A percentile compares a stretch with the other conserved stretches of the same genome.
These are phyloP conservation scores for Sylvilagus bachmani DNA, from an alignment of 2,113 vertebrate species.

Conservation along the genomic window DNA sequence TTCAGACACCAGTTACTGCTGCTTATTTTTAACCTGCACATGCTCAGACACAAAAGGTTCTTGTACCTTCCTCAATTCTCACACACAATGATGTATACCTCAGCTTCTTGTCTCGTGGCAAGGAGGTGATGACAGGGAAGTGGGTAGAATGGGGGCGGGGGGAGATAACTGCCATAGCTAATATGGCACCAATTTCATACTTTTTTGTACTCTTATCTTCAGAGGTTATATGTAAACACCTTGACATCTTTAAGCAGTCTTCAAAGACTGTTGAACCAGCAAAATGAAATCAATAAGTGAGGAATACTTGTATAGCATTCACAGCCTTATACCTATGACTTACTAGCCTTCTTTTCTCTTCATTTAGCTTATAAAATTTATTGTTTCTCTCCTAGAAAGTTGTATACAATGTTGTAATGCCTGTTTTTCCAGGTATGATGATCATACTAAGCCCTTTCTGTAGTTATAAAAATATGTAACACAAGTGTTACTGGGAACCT, in stretches of 20 bases:
- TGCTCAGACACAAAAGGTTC: neutral
- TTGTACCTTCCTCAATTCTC: slow-evolving; percentile 1
- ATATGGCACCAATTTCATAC: neutral
- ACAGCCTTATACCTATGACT: neutral
- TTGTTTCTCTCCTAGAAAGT: neutral
- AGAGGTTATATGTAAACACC: neutral
- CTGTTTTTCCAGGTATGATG: slow-evolving; percentile 28
- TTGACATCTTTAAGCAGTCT: neutral
- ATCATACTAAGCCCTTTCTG: neutral
- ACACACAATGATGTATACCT: neutral
- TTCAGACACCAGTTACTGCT: neutral
- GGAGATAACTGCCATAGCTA: neutral
- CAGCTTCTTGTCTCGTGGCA: neutral
- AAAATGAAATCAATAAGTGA: slow-evolving; percentile 1
- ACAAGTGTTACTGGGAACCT: neutral
- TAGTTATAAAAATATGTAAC: neutral
- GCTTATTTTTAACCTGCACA: neutral
- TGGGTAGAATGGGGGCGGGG: neutral
- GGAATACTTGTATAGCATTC: neutral
- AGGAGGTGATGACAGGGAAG: neutral
- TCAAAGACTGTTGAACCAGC: neutral
- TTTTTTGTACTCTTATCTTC: neutral
- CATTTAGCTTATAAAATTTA: slow-evolving; percentile 13
- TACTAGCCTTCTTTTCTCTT: neutral
- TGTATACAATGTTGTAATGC: neutral